phyloP scores from a whole-genome alignment of 1,140 invertebrate genomes.

The Sycobia sp. region DNA sequence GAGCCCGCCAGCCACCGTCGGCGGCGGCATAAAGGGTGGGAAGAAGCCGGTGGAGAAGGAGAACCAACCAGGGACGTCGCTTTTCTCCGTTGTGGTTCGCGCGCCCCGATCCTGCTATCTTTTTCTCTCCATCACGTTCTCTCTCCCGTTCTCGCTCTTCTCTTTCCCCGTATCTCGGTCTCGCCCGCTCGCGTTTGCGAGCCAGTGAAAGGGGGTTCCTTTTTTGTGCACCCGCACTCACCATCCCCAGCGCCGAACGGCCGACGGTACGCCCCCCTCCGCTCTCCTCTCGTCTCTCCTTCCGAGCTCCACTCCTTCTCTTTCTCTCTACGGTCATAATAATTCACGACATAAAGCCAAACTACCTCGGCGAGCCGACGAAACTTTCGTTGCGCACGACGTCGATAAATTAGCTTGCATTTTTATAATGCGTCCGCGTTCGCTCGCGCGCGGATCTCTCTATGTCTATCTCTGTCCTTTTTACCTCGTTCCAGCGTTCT shows the following conservation, averaged over 20 bases:
- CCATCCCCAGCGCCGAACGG: not conserved
- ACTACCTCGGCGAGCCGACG: slow-evolving; percentile 45
- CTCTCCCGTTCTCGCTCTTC: slow-evolving; percentile 8
- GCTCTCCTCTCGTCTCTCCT: not conserved
- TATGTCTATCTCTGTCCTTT: not conserved
- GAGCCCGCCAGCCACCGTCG: not conserved
- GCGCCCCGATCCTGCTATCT: not conserved
- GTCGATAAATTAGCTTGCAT: slow-evolving; percentile 55
- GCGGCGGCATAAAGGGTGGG: not conserved
- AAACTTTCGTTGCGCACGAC: slow-evolving; percentile 47
- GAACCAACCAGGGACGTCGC: slow-evolving; percentile 35
- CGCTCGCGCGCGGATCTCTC: slow-evolving; percentile 1
- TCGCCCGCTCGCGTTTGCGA: slow-evolving; percentile 1
- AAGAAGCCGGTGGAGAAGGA: slow-evolving; percentile 22
- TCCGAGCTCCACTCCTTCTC: not conserved
- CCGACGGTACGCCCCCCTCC: not conserved
- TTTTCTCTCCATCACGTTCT: slow-evolving; percentile 19
- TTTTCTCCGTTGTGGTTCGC: slow-evolving; percentile 31
- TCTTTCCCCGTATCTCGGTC: slow-evolving; percentile 11
- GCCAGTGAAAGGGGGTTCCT: slow-evolving; percentile 10
- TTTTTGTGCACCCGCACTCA: not conserved
- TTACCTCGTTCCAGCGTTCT: not conserved
- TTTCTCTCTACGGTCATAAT: slow-evolving; percentile 44
- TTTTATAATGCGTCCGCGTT: slow-evolving; percentile 47
- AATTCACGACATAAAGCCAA: slow-evolving; percentile 58